phyloP scores from a whole-genome alignment of 2,888 invertebrate genomes.

The Andrena camellia region DNA sequence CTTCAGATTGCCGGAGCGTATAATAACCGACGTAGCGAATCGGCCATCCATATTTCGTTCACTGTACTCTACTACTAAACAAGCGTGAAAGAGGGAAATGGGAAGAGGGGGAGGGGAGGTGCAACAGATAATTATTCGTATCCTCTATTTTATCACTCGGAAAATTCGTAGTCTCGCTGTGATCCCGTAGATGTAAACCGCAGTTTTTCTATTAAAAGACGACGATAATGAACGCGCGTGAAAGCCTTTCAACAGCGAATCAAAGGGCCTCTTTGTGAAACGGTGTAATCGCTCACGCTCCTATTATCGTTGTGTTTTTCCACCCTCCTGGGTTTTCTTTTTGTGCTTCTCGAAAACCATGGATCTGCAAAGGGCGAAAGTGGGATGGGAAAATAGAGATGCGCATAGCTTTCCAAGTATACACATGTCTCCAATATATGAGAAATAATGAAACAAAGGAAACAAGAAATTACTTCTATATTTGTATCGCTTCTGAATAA shows the following conservation, averaged over 20 bases:
- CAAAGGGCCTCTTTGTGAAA: conserved; percentile 72
- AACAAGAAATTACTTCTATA: conserved; percentile 54
- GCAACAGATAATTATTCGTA: conserved; percentile 62
- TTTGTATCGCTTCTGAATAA: conserved; percentile 58
- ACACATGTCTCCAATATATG: conserved; percentile 46
- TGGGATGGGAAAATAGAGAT: conserved; percentile 3
- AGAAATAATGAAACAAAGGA: conserved; percentile 36
- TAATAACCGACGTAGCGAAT: conserved; percentile 60
- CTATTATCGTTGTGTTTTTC: conserved; percentile 62
- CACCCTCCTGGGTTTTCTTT: conserved; percentile 46
- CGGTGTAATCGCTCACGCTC: conserved; percentile 63
- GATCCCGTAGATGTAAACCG: conserved; percentile 78
- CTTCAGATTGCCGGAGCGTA: conserved; percentile 42
- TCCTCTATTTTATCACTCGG: conserved; percentile 69
- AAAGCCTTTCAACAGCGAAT: conserved; percentile 65
- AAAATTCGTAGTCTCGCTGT: conserved; percentile 78
- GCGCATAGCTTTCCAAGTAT: conserved; percentile 73
- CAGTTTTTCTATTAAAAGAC: conserved; percentile 72
- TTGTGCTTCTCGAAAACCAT: conserved; percentile 59
- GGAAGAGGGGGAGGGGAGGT: neutral
- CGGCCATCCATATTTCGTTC: conserved; percentile 56
- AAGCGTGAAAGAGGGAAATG: conserved; percentile 15
- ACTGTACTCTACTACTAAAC: conserved; percentile 54
- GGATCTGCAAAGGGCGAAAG: conserved; percentile 34
- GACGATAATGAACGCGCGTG: conserved; percentile 60